Evolutionary conservation across 1,140 invertebrate genomes (phyloP).

Genomic region (Thaumatotibia leucotreta): DNA sequence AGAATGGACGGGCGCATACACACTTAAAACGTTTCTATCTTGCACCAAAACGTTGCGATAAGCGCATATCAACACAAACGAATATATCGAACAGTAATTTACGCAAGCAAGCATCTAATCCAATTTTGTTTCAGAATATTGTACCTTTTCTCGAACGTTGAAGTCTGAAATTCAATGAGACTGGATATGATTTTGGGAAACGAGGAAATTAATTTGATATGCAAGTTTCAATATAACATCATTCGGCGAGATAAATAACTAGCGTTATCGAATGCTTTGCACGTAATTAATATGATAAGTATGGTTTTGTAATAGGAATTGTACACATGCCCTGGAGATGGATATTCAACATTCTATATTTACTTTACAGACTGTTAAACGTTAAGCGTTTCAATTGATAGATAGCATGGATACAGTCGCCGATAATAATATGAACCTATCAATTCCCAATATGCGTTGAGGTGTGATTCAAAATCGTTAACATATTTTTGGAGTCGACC

Average conservation of each 20-base stretch:
- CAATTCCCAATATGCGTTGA: too few relatives aligned
- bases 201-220: background rate
- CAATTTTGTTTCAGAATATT: background rate
- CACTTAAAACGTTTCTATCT: background rate
- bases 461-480: too few relatives aligned
- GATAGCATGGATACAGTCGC: too few relatives aligned
- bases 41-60: background rate
- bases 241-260: background rate
- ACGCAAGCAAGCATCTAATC: background rate
- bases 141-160: background rate
- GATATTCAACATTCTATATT: too few relatives aligned
- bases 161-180: background rate
- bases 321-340: too few relatives aligned
- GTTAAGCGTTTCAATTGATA: too few relatives aligned
- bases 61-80: background rate
- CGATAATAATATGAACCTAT: too few relatives aligned
- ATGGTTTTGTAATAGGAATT: background rate
- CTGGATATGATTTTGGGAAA: background rate
- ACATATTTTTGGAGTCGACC: too few relatives aligned
- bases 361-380: too few relatives aligned
- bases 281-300: background rate
- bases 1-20: constrained; percentile 21
- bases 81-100: background rate
- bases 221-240: constrained; percentile 3
- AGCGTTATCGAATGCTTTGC: background rate